Conservation (phyloP, 2,888 invertebrate species). For the Anticlea derivata region DNA sequence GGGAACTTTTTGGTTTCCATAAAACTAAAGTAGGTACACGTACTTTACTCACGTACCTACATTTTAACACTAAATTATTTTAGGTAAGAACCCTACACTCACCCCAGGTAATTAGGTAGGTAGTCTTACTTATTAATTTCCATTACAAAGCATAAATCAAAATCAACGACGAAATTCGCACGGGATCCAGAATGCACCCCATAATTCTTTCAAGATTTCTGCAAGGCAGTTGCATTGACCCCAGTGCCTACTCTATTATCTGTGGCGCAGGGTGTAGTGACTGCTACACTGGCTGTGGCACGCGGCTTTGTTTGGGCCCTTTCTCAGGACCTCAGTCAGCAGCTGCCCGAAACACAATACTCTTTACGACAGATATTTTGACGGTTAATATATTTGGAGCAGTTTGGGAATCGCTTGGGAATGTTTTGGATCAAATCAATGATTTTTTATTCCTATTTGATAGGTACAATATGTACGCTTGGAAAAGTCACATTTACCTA, state of each 20-base stretch:
- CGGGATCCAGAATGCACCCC: constrained; percentile 17
- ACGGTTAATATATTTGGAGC: constrained; percentile 53
- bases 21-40: too few species aligned
- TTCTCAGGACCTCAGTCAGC: constrained; percentile 57
- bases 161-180: constrained; percentile 23
- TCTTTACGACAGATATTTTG: constrained; percentile 49
- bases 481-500: too few species aligned
- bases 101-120: constrained; percentile 10
- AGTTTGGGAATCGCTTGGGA: constrained; percentile 33
- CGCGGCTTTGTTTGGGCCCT: constrained; percentile 17
- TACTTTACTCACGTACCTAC: too few species aligned
- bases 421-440: constrained; percentile 8
- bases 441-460: neutral
- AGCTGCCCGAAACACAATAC: constrained; percentile 64
- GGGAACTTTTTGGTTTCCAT: too few species aligned
- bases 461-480: too few species aligned
- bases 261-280: constrained; percentile 5
- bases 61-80: too few species aligned
- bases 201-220: constrained; percentile 13
- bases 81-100: too few species aligned
- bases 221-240: constrained; percentile 22
- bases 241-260: constrained; percentile 1
- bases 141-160: constrained; percentile 23
- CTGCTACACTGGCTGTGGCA: constrained; percentile 16
- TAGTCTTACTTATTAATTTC: constrained; percentile 1